phyloP scores from a whole-genome alignment of 2,113 vertebrate species.

The Morone chrysops region DNA sequence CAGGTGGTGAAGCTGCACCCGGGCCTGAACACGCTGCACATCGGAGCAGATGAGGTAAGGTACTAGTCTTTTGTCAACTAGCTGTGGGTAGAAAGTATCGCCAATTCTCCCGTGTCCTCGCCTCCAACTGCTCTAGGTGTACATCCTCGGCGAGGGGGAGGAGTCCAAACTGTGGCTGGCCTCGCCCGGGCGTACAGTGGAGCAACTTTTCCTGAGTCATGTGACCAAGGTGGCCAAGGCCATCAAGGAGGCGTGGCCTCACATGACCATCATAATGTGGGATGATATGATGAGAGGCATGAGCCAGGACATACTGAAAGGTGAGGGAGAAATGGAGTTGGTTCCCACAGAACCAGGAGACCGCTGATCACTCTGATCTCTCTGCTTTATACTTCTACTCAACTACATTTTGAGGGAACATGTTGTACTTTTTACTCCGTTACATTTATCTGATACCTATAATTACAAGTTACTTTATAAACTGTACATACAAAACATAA shows the following conservation, averaged over 20 bases:
- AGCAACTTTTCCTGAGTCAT: constrained; percentile 90
- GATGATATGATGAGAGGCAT: constrained; percentile 95
- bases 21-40: constrained; percentile 85
- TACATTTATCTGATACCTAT: background rate
- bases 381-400: background rate
- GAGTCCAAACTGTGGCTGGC: constrained; percentile 90
- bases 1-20: constrained; percentile 91
- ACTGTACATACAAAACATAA: background rate
- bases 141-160: constrained; percentile 91
- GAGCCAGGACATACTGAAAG: constrained; percentile 86
- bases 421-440: background rate
- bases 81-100: background rate
- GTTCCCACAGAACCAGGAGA: background rate
- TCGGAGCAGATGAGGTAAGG: constrained; percentile 93
- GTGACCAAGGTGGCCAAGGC: constrained; percentile 87
- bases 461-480: background rate
- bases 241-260: constrained; percentile 82
- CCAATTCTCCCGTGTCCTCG: background rate
- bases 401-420: background rate
- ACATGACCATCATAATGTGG: constrained; percentile 90
- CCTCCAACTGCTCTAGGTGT: constrained; percentile 85
- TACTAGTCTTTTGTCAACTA: accelerated
- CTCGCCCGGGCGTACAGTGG: constrained; percentile 76
- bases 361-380: background rate
- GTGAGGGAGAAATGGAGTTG: constrained; percentile 69